Evolutionary conservation across 1,140 invertebrate species (phyloP).

Genomic region (Pseudoatta argentina): DNA sequence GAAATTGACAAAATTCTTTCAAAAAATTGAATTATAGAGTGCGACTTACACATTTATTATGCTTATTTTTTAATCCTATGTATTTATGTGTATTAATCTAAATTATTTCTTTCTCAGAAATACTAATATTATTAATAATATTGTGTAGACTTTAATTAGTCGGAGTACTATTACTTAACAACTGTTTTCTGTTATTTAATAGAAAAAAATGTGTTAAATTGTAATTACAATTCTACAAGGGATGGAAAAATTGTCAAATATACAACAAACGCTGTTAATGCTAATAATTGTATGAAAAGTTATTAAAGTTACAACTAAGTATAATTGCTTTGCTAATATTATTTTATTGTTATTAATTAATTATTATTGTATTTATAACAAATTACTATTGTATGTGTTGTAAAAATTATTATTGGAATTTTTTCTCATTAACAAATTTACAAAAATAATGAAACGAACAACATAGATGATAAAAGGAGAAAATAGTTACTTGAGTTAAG

Average conservation of each 20-base stretch:
- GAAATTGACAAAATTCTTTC: constrained; percentile 86
- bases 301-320: not conserved
- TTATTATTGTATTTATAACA: no score
- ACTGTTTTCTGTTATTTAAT: no score
- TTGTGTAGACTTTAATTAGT: not conserved
- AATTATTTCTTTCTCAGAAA: not conserved
- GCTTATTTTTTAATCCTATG: not conserved
- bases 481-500: no score
- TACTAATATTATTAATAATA: not conserved
- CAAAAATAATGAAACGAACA: no score
- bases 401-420: no score
- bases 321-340: not conserved
- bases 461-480: no score
- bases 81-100: not conserved
- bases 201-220: no score
- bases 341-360: not conserved
- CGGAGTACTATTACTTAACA: not conserved
- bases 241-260: not conserved
- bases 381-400: no score
- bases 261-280: not conserved
- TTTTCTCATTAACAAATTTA: no score
- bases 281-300: not conserved
- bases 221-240: not conserved
- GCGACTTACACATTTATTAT: constrained; percentile 2
- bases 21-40: constrained; percentile 66